phyloP scores from a whole-genome alignment of 1,140 invertebrate species.

The Drosophila teissieri region DNA sequence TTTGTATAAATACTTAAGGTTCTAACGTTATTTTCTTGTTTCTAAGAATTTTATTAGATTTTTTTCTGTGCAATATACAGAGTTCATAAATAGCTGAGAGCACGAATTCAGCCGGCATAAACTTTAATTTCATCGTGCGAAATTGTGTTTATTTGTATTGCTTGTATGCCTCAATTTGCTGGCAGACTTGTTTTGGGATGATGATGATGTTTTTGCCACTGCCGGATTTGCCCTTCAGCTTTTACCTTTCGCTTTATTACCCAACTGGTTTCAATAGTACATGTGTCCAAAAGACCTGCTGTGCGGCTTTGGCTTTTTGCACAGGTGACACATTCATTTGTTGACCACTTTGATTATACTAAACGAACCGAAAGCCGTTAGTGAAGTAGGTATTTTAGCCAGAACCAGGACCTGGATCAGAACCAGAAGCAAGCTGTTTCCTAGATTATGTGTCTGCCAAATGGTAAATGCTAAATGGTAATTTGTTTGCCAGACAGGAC shows the following conservation, averaged over 20 bases:
- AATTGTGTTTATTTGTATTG: constrained; percentile 48
- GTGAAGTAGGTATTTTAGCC: constrained; percentile 23
- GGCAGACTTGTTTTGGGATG: constrained; percentile 7
- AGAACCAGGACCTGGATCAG: neutral
- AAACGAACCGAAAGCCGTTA: constrained; percentile 61
- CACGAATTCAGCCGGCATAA: constrained; percentile 34
- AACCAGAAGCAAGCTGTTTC: constrained; percentile 24
- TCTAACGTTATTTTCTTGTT: no score
- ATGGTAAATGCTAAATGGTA: constrained; percentile 63
- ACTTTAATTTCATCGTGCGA: constrained; percentile 23
- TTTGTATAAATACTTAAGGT: no score
- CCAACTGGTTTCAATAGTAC: constrained; percentile 14
- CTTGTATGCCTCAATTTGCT: constrained; percentile 59
- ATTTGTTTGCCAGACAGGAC: constrained; percentile 65
- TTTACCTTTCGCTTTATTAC: constrained; percentile 43
- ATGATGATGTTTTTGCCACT: constrained; percentile 33
- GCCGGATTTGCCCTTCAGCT: constrained; percentile 26
- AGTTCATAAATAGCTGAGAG: constrained; percentile 12
- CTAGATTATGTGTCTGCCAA: constrained; percentile 33
- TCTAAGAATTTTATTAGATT: neutral
- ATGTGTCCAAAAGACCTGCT: constrained; percentile 2
- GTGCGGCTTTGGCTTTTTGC: constrained; percentile 42
- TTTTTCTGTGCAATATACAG: neutral
- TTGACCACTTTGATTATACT: constrained; percentile 72
- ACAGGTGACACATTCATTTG: constrained; percentile 77